Conservation (phyloP, 2,888 invertebrate genomes). For the Tachina fera region DNA sequence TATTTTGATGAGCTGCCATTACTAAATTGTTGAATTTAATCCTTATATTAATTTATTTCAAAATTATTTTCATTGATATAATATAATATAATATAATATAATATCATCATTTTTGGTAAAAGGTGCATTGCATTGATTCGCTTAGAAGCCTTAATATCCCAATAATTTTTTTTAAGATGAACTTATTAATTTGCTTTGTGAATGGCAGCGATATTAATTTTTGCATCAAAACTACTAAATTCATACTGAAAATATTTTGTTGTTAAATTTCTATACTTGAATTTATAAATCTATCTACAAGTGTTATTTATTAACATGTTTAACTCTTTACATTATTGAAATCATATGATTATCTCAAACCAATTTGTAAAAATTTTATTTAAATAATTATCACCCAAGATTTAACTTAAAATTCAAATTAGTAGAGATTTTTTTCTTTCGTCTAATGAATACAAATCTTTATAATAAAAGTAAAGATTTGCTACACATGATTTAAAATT, state of each 20-base stretch:
- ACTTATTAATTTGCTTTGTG: too few species aligned
- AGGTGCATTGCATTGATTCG: too few species aligned
- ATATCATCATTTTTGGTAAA: too few species aligned
- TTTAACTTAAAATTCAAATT: not conserved
- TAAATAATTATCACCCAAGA: not conserved
- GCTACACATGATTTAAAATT: not conserved
- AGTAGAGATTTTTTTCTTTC: not conserved
- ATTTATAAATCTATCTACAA: not conserved
- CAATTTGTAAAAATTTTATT: constrained; percentile 5
- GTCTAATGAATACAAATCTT: not conserved
- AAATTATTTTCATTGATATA: too few species aligned
- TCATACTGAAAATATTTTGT: not conserved
- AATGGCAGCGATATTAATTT: too few species aligned
- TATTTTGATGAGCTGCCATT: too few species aligned
- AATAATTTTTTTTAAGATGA: too few species aligned
- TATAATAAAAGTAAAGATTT: not conserved
- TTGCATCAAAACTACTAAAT: not conserved
- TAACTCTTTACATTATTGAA: not conserved
- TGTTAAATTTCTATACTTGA: not conserved
- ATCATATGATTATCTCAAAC: constrained; percentile 4
- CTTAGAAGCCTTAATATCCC: too few species aligned
- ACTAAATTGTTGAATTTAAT: too few species aligned
- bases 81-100: too few species aligned
- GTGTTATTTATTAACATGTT: not conserved
- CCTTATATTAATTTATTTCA: too few species aligned